phyloP scores from a whole-genome alignment of 1,140 invertebrate species.

The Drosophila hydei region DNA sequence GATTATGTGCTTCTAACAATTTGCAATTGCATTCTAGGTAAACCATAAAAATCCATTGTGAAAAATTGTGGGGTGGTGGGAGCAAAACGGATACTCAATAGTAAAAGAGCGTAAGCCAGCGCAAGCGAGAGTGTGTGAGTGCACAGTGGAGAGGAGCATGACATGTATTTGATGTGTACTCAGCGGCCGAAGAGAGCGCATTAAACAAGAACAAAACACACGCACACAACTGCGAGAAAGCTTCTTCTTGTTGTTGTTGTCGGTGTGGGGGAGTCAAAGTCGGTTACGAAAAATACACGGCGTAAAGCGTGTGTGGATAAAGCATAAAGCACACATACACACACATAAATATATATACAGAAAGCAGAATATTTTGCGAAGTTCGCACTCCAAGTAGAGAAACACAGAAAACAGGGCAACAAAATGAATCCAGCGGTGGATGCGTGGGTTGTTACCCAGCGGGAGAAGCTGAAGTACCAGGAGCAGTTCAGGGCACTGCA shows the following conservation, averaged over 20 bases:
- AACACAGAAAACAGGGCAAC: conserved; percentile 8
- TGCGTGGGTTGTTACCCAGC: conserved; percentile 94
- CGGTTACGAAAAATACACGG: conserved; percentile 60
- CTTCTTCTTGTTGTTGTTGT: conserved; percentile 20
- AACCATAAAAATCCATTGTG: conserved; percentile 81
- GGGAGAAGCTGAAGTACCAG: conserved; percentile 94
- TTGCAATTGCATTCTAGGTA: conserved; percentile 66
- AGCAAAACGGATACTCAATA: conserved; percentile 75
- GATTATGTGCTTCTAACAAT: conserved; percentile 22
- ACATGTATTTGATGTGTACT: conserved; percentile 74
- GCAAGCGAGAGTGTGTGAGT: conserved; percentile 33
- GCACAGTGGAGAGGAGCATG: conserved; percentile 51
- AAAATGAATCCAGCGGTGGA: conserved; percentile 86
- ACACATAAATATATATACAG: neutral
- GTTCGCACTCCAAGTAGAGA: conserved; percentile 20
- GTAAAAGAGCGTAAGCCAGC: conserved; percentile 56
- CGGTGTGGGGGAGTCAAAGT: conserved; percentile 50
- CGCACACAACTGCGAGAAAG: conserved; percentile 46
- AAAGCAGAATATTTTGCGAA: conserved; percentile 30
- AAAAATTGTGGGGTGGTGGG: conserved; percentile 81
- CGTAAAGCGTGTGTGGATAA: conserved; percentile 21
- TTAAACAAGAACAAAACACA: conserved; percentile 60
- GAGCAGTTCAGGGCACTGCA: conserved; percentile 95
- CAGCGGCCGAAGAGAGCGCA: conserved; percentile 71
- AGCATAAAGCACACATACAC: conserved; percentile 13